A percentile compares a stretch with the other conserved stretches of the same genome.
Conservation (phyloP, 2,113 vertebrate species). For the Lampris megalopsis region DNA sequence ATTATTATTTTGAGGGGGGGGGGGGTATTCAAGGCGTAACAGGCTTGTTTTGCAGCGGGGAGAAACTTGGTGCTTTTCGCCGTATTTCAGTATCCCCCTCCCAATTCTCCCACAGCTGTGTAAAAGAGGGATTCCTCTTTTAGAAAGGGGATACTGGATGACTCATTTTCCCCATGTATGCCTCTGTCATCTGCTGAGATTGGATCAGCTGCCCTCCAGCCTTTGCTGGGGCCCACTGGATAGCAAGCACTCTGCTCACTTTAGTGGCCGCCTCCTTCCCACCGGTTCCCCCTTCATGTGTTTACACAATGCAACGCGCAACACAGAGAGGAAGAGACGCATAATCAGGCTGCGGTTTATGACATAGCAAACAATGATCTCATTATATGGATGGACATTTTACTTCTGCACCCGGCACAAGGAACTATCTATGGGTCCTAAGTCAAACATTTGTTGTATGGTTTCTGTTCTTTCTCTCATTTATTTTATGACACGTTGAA, state of each 20-base stretch:
- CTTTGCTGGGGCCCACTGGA: slow-evolving; percentile 17
- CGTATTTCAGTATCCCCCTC: background rate
- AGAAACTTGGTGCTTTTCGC: too few relatives aligned
- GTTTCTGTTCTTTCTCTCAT: background rate
- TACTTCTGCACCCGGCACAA: too few relatives aligned
- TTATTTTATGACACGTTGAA: too few relatives aligned
- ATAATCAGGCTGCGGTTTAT: slow-evolving; percentile 27
- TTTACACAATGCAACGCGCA: slow-evolving; percentile 25
- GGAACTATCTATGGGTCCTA: too few relatives aligned
- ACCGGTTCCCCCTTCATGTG: slow-evolving; percentile 32
- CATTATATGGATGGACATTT: slow-evolving; percentile 25
- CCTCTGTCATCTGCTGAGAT: slow-evolving; percentile 38
- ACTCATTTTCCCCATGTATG: slow-evolving; percentile 73
- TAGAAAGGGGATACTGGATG: slow-evolving; percentile 50
- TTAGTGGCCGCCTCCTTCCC: background rate
- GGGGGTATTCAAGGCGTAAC: too few relatives aligned
- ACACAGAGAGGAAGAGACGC: background rate
- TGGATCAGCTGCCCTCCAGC: slow-evolving; percentile 23
- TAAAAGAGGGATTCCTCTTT: slow-evolving; percentile 15
- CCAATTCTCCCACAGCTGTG: background rate
- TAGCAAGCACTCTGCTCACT: background rate
- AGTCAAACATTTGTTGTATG: too few relatives aligned
- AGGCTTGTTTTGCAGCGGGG: too few relatives aligned
- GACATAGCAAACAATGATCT: slow-evolving; percentile 18
- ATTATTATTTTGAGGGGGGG: too few relatives aligned